These are phyloP conservation scores for Polydrusus pterygomalis DNA, from an alignment of 2,888 invertebrate species.

Conservation along the genomic window DNA sequence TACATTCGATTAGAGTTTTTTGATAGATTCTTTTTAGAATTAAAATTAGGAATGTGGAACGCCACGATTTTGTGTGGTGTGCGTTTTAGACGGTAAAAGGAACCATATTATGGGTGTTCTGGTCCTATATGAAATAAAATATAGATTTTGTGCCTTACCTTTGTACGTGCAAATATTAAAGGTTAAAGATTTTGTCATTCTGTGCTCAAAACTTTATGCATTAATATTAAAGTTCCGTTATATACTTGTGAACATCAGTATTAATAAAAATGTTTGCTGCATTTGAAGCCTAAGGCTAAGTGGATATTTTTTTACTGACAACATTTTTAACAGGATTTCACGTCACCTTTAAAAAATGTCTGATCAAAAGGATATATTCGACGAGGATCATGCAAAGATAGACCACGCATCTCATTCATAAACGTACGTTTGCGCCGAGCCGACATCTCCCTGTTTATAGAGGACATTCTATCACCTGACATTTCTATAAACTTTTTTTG, in stretches of 20 bases:
- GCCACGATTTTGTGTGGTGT: too few species aligned
- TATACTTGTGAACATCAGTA: conserved; percentile 3
- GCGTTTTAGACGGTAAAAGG: too few species aligned
- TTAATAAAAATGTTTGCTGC: neutral
- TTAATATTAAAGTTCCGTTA: neutral
- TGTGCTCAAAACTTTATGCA: conserved; percentile 19
- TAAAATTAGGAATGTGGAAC: too few species aligned
- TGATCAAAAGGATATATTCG: too few species aligned
- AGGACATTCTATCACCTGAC: too few species aligned
- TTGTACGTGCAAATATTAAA: neutral
- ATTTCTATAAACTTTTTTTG: too few species aligned
- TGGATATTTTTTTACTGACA: neutral
- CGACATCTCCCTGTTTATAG: too few species aligned
- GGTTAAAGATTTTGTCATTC: neutral
- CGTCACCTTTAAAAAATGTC: too few species aligned
- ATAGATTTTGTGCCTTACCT: conserved; percentile 12
- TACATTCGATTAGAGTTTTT: conserved; percentile 12
- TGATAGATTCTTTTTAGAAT: neutral
- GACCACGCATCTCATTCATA: too few species aligned
- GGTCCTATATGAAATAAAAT: neutral
- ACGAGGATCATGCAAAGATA: too few species aligned
- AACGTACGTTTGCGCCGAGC: too few species aligned
- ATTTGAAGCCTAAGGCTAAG: neutral
- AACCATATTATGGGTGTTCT: too few species aligned
- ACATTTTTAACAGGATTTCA: neutral